Evolutionary conservation across 1,140 invertebrate genomes (phyloP), one percentile per base, ranked within the genome.

Genomic region (Drosophila bifasciata): DNA sequence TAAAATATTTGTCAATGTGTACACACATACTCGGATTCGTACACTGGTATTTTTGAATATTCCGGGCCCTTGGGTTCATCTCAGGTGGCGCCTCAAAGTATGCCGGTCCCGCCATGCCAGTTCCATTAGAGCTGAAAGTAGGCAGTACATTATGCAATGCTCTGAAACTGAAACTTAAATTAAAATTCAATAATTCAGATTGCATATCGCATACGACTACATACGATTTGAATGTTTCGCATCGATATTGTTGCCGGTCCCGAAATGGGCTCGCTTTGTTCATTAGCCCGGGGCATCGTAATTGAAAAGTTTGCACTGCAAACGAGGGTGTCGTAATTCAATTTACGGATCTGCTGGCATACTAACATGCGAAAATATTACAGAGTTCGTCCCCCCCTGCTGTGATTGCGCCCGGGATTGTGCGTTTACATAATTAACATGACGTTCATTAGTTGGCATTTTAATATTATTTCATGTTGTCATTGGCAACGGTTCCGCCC

Each of bases 171-270:
- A 48, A 46, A 32, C 81, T 80, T 81, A 86, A 81, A 85, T 86
- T 86, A 86, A 77, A 74, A 69, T 67, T 85, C 77, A 85, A 85
- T 86, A 86, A 86, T 85, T 85, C 48, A 81, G 67, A 81, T 57
- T 79, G 44, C 60, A 52, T 53, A 73, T 68, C 56, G 51, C 36
- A 56, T 52, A 68, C 57, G 52, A 40, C 41, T 41, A n/a, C 41
- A 23, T 7, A 5, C 3, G n/a, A n/a, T n/a, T n/a, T n/a, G 1
- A 36, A 11, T 36, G 15, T 57, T 48, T 63, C 62, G 46, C 52
- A 44, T 53, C 39, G 39, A 52, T 67, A 25, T 58, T 46, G 46
- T 43, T 9, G 4, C 16, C 11, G 40, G 32, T 43, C 44, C 23
- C 41, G 21, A 45, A 67, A 71, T 40, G 50, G 55, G 53, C 32